Base-by-base conservation (phyloP, 2,113 vertebrate genomes). In the Bagarius yarrelli region DNA sequence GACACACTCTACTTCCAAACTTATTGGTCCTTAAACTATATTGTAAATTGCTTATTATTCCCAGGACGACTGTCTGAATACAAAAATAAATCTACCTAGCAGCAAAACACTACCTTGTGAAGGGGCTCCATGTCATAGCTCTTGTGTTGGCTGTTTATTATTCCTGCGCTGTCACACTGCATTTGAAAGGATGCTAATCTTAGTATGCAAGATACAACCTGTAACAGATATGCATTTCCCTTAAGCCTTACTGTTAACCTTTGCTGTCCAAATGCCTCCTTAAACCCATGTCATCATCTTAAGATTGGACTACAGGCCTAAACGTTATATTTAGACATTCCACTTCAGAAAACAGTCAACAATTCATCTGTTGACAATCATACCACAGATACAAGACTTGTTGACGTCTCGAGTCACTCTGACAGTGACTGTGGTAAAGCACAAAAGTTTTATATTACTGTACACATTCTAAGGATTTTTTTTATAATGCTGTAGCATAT, bases 211-310 rank as follows among this genome's bases (percentile, higher is more conserved):
- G 40, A 5, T 44, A 57, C 25, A 70, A 70, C 23, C 75, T 32
- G 59, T 44, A 44, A n/a, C 23, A 36, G 60, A 57, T 55, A 34
- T 78, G 23, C 76, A 67, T 53, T 32, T 69, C 23, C 52, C 52
- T 56, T 32, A 50, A 66, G 30, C 32, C 76, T 78, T 66, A 19
- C 61, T 66, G 47, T 53, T 66, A 75, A 40, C 36, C 36, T 69
- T 69, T 40, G n/a, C 66, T 69, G 23, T 69, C 40, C 23, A 25
- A 47, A 3, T 69, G 1, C 23, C 66, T 47, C n/a, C 47, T 69
- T 69, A 69, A 69, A 69, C 66, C 25, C 47, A 40, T 47, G 40
- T 69, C 66, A 40, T 67, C 34, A 69, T 69, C 66, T 69, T 14
- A 69, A 69, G 66, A 69, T 69, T 69, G 47, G 66, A 69, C 40